These are phyloP conservation scores for Laticauda colubrina DNA, from an alignment of 2,113 vertebrate genomes.

Conservation along the genomic window DNA sequence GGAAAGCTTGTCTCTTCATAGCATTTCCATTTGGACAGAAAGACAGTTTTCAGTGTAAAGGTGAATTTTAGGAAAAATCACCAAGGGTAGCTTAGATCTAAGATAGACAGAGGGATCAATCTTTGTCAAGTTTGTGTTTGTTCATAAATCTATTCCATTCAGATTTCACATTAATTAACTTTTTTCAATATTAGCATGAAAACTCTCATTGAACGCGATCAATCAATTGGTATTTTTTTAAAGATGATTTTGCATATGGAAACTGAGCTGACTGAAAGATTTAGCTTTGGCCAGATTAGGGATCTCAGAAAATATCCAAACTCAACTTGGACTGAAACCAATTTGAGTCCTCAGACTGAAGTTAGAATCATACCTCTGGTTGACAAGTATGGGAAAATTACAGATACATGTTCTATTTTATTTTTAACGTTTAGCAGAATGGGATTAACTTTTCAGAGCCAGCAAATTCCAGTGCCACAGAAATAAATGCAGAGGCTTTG, in stretches of 20 bases:
- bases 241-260: background rate
- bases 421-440: background rate
- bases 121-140: too few species aligned
- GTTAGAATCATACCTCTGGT: background rate
- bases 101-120: background rate
- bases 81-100: background rate
- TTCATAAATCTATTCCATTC: background rate
- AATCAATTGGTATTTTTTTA: background rate
- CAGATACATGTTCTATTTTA: background rate
- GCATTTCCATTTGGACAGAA: background rate
- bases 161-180: background rate
- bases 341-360: background rate
- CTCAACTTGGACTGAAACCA: background rate
- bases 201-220: background rate
- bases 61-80: background rate
- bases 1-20: background rate
- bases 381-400: background rate
- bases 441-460: background rate
- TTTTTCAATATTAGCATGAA: background rate
- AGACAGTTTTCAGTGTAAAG: background rate
- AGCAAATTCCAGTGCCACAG: background rate
- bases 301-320: background rate
- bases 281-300: background rate
- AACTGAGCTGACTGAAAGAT: background rate
- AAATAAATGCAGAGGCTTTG: background rate